Conservation (phyloP, 2,888 invertebrate genomes). For the Lasioglossum pauxillum region DNA sequence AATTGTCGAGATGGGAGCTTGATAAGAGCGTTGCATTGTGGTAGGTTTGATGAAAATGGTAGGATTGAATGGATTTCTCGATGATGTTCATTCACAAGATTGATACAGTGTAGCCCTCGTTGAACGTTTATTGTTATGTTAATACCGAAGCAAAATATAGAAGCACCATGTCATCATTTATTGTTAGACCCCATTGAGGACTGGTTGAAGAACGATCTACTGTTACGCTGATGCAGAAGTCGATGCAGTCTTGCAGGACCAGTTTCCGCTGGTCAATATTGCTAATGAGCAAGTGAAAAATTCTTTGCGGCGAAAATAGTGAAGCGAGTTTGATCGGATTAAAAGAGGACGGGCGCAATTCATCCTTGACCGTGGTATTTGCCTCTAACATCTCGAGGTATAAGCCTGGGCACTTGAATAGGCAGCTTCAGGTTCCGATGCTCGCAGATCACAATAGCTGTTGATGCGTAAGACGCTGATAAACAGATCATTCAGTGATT, state of each 20-base stretch:
- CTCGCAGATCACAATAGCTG: background rate
- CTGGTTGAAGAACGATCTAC: background rate
- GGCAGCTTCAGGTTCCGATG: background rate
- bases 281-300: background rate
- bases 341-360: background rate
- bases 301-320: background rate
- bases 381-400: background rate
- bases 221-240: background rate
- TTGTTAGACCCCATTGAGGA: background rate
- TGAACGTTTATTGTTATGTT: background rate
- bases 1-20: background rate
- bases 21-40: constrained; percentile 23
- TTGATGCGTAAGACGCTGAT: background rate
- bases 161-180: background rate
- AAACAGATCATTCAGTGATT: background rate
- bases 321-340: background rate
- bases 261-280: background rate
- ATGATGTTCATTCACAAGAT: background rate
- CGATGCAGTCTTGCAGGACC: background rate
- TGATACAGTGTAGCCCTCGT: background rate
- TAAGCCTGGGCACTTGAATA: background rate
- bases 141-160: background rate
- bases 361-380: background rate
- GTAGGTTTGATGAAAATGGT: constrained; percentile 20
- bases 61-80: background rate